Conservation (phyloP, 2,888 invertebrate species). For the Sepioteuthis lessoniana region DNA sequence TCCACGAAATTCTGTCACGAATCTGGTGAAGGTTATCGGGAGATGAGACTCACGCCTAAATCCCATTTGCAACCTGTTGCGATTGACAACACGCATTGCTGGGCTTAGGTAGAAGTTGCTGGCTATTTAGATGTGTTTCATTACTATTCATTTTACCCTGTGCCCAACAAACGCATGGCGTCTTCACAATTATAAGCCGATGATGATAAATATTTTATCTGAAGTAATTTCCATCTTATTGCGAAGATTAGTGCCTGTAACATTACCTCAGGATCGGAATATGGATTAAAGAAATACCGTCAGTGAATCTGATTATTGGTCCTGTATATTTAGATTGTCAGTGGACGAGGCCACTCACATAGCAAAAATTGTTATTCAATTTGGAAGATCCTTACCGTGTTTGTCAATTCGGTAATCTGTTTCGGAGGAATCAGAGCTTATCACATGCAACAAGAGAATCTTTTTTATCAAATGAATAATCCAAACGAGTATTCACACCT, state of each 20-base stretch:
- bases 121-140: background rate
- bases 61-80: conserved; percentile 7
- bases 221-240: background rate
- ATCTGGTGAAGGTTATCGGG: background rate
- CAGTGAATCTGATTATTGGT: background rate
- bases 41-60: background rate
- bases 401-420: too few species aligned
- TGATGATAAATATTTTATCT: background rate
- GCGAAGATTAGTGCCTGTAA: background rate
- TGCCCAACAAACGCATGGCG: background rate
- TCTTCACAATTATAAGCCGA: background rate
- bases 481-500: too few species aligned
- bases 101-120: background rate
- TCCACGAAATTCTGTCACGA: background rate
- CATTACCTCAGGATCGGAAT: background rate
- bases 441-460: too few species aligned
- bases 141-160: background rate
- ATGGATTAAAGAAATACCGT: background rate
- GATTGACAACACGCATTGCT: background rate
- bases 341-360: too few species aligned
- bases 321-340: too few species aligned
- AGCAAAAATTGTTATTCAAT: too few species aligned
- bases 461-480: too few species aligned
- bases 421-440: too few species aligned
- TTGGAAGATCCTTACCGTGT: too few species aligned